phyloP scores from a whole-genome alignment of 2,797 vertebrate genomes.

The Crypturellus tataupa region DNA sequence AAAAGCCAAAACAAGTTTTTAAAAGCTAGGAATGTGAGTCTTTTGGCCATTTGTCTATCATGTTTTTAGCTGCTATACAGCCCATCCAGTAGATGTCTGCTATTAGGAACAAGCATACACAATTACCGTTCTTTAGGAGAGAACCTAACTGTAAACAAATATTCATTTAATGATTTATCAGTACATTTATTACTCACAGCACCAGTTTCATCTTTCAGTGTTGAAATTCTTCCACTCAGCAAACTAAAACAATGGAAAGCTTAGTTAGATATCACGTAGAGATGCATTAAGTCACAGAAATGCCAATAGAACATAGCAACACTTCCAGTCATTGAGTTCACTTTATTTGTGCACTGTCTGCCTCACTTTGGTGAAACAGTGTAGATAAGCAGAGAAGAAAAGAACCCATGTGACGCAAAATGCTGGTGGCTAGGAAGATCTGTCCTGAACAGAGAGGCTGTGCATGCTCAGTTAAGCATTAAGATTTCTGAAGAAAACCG shows the following conservation, averaged over 20 bases:
- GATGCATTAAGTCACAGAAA: background rate
- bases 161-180: background rate
- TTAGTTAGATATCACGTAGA: background rate
- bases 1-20: background rate
- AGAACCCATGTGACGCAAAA: background rate
- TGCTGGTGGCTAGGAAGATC: too few relatives aligned
- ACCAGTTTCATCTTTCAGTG: conserved; percentile 98
- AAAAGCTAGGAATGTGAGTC: background rate
- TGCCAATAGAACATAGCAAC: background rate
- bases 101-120: background rate
- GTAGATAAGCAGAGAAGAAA: background rate
- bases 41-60: background rate
- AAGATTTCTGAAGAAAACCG: background rate
- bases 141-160: background rate
- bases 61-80: background rate
- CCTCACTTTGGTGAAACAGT: background rate
- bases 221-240: conserved; percentile 98
- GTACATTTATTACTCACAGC: conserved; percentile 88
- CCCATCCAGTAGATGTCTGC: background rate
- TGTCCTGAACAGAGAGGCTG: background rate
- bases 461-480: background rate
- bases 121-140: background rate
- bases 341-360: background rate
- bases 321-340: background rate
- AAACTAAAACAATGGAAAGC: conserved; percentile 86